These are phyloP conservation scores for Heterodera schachtii DNA, from an alignment of 1,140 invertebrate species.

Conservation along the genomic window DNA sequence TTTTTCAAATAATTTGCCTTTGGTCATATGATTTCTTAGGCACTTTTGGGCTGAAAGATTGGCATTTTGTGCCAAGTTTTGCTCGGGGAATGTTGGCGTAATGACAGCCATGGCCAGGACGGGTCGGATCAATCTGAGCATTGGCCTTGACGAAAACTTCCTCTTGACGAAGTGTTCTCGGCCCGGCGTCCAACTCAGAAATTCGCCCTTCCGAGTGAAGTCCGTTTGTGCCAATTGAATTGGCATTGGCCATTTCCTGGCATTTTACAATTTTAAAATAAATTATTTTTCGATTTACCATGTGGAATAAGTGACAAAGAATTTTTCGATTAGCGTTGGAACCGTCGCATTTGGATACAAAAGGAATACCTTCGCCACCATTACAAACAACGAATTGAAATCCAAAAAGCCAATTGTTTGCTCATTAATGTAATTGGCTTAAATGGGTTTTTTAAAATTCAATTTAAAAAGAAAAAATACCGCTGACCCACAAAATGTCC, in stretches of 20 bases:
- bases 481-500: too few species aligned
- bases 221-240: neutral
- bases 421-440: constrained; percentile 10
- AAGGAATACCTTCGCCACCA: constrained; percentile 9
- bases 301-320: constrained; percentile 22
- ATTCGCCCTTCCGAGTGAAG: neutral
- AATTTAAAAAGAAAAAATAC: neutral
- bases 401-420: constrained; percentile 11
- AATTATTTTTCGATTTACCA: neutral
- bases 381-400: neutral
- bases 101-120: neutral
- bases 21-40: constrained; percentile 5
- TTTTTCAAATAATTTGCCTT: neutral
- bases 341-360: constrained; percentile 22
- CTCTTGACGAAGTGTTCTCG: neutral
- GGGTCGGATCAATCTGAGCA: neutral
- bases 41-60: constrained; percentile 5
- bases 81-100: constrained; percentile 10
- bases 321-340: constrained; percentile 10
- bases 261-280: neutral
- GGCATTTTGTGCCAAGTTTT: constrained; percentile 11
- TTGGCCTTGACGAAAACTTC: neutral
- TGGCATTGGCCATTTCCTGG: constrained; percentile 8
- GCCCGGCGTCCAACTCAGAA: neutral
- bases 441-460: neutral